Conservation (phyloP, 2,113 vertebrate species). For the Antennarius striatus region DNA sequence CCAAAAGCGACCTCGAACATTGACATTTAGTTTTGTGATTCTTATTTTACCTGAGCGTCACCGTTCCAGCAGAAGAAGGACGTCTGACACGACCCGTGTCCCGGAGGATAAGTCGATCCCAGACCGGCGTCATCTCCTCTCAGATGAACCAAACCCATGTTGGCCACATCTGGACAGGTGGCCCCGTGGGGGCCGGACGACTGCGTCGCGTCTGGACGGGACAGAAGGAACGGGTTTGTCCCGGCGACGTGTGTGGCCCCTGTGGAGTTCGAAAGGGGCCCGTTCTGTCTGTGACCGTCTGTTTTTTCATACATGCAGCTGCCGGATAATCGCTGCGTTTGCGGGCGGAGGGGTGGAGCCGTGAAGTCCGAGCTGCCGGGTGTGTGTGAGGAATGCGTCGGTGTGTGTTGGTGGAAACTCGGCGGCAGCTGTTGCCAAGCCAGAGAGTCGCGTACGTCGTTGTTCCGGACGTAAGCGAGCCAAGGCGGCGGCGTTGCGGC, state of each 20-base stretch:
- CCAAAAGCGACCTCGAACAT: background rate
- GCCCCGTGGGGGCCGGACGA: background rate
- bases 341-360: background rate
- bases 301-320: constrained; percentile 49
- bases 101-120: background rate
- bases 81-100: background rate
- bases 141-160: background rate
- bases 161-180: background rate
- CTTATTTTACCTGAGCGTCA: constrained; percentile 25
- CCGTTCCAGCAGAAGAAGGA: constrained; percentile 31
- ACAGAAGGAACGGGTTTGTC: background rate
- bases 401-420: constrained; percentile 11
- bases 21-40: no score
- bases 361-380: background rate
- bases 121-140: background rate
- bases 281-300: background rate
- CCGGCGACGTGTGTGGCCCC: background rate
- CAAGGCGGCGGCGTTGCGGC: background rate
- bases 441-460: background rate
- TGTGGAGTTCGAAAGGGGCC: background rate
- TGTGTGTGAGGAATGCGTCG: constrained; percentile 19
- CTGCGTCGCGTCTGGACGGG: background rate
- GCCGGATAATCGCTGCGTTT: background rate
- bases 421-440: constrained; percentile 18
- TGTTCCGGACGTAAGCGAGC: background rate